These are phyloP conservation scores for Pristionchus maxplancki DNA, from an alignment of 2,888 invertebrate species.

Conservation along the genomic window DNA sequence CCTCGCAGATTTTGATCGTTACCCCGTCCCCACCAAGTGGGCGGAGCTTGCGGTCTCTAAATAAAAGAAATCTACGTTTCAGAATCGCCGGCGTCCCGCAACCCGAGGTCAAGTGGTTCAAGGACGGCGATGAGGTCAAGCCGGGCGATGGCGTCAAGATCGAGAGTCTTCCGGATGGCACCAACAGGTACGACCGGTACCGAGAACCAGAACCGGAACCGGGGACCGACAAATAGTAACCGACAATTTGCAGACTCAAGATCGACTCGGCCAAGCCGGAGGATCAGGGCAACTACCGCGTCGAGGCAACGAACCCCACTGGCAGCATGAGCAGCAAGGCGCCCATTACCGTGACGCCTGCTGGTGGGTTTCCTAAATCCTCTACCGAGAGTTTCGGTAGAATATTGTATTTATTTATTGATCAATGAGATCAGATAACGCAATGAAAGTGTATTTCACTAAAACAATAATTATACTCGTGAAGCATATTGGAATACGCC, in stretches of 20 bases:
- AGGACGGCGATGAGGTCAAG: slow-evolving; percentile 82
- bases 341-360: slow-evolving; percentile 65
- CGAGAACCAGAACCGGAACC: background rate
- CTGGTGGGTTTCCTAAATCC: slow-evolving; percentile 31
- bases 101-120: slow-evolving; percentile 90
- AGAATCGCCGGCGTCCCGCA: slow-evolving; percentile 83
- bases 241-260: slow-evolving; percentile 66
- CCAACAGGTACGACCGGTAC: slow-evolving; percentile 48
- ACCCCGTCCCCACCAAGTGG: no score
- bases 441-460: no score
- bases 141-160: slow-evolving; percentile 80
- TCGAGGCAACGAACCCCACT: slow-evolving; percentile 87
- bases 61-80: no score
- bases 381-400: no score
- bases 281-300: slow-evolving; percentile 86
- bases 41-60: no score
- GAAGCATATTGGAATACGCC: no score
- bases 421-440: no score
- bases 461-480: no score
- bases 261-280: slow-evolving; percentile 77
- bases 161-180: slow-evolving; percentile 73
- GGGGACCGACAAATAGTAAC: no score
- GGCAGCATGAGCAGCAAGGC: slow-evolving; percentile 80
- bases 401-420: no score
- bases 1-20: no score